Conservation (phyloP, 2,888 invertebrate species). For the Nephrocerus scutellatus region DNA sequence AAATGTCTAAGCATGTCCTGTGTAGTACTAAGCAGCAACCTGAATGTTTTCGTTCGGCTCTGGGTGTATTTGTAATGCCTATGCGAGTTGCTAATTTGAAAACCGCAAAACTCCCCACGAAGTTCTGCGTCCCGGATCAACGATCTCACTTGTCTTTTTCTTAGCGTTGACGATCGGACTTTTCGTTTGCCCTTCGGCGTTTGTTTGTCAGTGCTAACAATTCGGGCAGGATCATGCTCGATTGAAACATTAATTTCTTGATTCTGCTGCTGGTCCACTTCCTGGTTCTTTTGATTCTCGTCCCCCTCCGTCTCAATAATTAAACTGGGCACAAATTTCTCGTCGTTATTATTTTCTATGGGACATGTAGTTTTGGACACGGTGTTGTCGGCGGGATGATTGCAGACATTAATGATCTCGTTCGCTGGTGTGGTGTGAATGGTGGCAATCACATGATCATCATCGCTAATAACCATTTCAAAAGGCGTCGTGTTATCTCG, state of each 20-base stretch:
- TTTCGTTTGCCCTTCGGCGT: not conserved
- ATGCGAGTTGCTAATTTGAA: too few relatives aligned
- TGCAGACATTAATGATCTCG: too few relatives aligned
- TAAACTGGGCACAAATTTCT: slow-evolving; percentile 15
- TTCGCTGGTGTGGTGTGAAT: slow-evolving; percentile 11
- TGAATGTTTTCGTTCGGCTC: too few relatives aligned
- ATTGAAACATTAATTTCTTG: slow-evolving; percentile 9
- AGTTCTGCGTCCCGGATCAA: too few relatives aligned
- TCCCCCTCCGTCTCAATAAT: not conserved
- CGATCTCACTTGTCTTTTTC: slow-evolving; percentile 2
- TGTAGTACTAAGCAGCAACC: slow-evolving; percentile 27
- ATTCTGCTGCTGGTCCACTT: too few relatives aligned
- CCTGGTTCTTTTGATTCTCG: too few relatives aligned
- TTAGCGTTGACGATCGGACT: slow-evolving; percentile 5
- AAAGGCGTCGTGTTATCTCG: slow-evolving; percentile 20
- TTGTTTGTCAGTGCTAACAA: slow-evolving; percentile 4
- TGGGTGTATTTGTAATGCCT: too few relatives aligned
- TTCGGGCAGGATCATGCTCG: slow-evolving; percentile 9
- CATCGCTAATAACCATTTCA: too few relatives aligned
- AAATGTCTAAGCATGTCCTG: slow-evolving; percentile 36
- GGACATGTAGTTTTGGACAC: too few relatives aligned
- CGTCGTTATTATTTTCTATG: slow-evolving; percentile 10
- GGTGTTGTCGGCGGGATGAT: too few relatives aligned
- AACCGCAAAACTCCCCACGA: too few relatives aligned
- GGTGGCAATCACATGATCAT: slow-evolving; percentile 17